Conservation (phyloP, 1,140 invertebrate species). For the Battus philenor region DNA sequence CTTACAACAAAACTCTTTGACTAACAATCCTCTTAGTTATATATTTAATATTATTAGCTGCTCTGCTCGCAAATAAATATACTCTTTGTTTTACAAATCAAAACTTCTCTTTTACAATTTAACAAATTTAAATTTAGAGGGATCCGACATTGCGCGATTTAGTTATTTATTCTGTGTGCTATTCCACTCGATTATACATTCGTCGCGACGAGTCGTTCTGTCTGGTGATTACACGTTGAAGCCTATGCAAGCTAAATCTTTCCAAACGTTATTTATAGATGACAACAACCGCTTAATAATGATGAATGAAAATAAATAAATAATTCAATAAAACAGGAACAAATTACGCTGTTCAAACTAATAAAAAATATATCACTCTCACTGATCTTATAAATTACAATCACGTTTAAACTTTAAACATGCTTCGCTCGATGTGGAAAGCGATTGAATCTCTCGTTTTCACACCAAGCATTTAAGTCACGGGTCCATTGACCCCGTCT, state of each 20-base stretch:
- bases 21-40: no score
- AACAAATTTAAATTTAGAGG: not conserved
- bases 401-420: constrained; percentile 16
- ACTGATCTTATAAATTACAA: constrained; percentile 11
- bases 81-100: no score
- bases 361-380: constrained; percentile 13
- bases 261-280: not conserved
- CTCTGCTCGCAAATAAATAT: no score
- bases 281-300: no score
- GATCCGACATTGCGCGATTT: not conserved
- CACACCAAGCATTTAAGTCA: constrained; percentile 15
- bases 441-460: constrained; percentile 14
- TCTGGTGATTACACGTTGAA: not conserved
- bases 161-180: not conserved
- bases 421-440: constrained; percentile 13
- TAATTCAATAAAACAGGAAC: no score
- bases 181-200: constrained; percentile 7
- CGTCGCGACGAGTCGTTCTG: not conserved
- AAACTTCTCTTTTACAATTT: no score
- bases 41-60: no score
- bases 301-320: no score
- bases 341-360: no score
- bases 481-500: constrained; percentile 8
- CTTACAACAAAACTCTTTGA: no score
- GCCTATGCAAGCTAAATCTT: not conserved